Evolutionary conservation across 2,888 invertebrate genomes (phyloP), one percentile per base, ranked within the genome.

Genomic region (Ennomos fuscantarius): DNA sequence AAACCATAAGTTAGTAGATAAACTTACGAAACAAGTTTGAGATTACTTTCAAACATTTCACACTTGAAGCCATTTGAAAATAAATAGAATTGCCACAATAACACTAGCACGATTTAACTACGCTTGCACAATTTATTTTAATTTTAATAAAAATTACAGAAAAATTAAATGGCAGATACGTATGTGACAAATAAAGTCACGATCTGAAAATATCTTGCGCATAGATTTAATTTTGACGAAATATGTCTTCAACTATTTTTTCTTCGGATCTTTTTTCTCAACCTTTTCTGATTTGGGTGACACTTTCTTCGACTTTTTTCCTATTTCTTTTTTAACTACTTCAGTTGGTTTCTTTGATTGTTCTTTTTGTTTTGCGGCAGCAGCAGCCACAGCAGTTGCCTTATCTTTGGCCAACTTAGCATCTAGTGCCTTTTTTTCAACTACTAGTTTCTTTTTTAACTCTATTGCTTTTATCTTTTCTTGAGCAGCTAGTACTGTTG

Each of bases 401-500:
- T 57, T 63, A 53, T 35, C 71, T 65, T 77, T 74, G 32, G 70
- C 63, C 54, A 73, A 69, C 55, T 68, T 59, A 10, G 62, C 61
- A 34, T 60, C 61, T 32, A 48, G 49, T 6, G 65, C 71, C 46
- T 62, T 68, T 55, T 71, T 66, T 51, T 68, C 65, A 10, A 66
- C 72, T 40, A 63, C 74, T 10, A 72, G 69, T 49, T 70, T 66
- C 63, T 69, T 77, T 58, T 71, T 74, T 46, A 61, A 65, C 13
- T 78, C 79, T 62, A 71, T 79, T 47, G 77, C 81, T 61, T 76
- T 77, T 12, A 68, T 56, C 62, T 78, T 80, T 33, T 76, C 81
- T 55, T 77, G 62, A 12, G 71, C 78, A 9, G 80, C 81, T 66
- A 74, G 71, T 10, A 82, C 55, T 53, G 72, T 78, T 13, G 76